Base-by-base conservation (phyloP, 2,113 vertebrate species). In the Fregata magnificens region DNA sequence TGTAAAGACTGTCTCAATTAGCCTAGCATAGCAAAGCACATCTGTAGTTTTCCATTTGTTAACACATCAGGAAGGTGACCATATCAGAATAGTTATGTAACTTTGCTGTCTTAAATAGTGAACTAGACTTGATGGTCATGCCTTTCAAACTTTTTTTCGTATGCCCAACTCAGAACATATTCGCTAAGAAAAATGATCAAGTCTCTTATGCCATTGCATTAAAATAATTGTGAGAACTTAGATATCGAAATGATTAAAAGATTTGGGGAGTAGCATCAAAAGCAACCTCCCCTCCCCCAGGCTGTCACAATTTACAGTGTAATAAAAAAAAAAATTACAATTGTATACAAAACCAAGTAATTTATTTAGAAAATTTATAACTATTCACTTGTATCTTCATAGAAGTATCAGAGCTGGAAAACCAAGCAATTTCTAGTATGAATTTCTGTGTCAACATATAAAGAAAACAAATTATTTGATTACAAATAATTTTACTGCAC, bases 281-380 rank as follows among this genome's bases (percentile, higher is more conserved):
- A 84, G n/a, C 24, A 74, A 84, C 34, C 28, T 65, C 19, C 36
- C 47, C 25, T 78, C 13, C n/a, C 38, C 28, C 36, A 62, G 5
- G 24, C 2, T 77, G 62, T 59, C 31, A 81, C 1, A 49, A 18
- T 72, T 55, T 42, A 56, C 31, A 79, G 16, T 49, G 32, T 31
- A 95, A 86, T 73, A 34, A 56, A 78, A 94, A 90, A n/a, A 38
- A 40, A 53, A 81, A 38, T 5, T 36, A 49, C 53, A 76, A 55
- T 2, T 55, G 28, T 36, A 71, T 93, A 86, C 20, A 94, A 96
- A 96, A 3, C 16, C 29, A 92, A 91, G 45, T 49, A 52, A 71
- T 97, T 96, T 95, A 95, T 95, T 97, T 90, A 93, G 61, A 94
- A 95, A 96, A 92, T 71, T 21, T 72, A 44, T 17, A 93, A 81